These are phyloP conservation scores for Chrysodeixis includens DNA, from an alignment of 2,888 invertebrate genomes.

Conservation along the genomic window DNA sequence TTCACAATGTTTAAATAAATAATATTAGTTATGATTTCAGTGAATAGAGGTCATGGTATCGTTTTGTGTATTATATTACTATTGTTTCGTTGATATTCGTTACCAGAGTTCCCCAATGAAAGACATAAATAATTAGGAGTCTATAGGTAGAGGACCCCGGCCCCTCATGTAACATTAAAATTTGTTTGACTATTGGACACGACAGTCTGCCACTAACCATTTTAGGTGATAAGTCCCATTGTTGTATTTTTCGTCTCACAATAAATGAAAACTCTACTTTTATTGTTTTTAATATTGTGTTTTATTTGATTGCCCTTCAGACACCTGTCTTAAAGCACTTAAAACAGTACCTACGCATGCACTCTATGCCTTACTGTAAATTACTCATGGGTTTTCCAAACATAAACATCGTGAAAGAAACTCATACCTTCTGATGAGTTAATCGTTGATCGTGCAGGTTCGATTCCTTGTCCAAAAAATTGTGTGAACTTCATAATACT, in stretches of 20 bases:
- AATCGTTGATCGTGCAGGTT: background rate
- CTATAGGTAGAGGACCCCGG: constrained; percentile 62
- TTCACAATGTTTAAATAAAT: constrained; percentile 85
- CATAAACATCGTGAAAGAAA: too few species aligned
- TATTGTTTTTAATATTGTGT: constrained; percentile 87
- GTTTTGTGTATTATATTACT: constrained; percentile 82
- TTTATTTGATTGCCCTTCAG: constrained; percentile 71
- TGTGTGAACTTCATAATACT: too few species aligned
- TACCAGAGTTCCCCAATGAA: constrained; percentile 87
- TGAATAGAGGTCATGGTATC: constrained; percentile 83
- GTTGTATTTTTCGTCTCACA: constrained; percentile 90
- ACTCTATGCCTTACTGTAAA: too few species aligned
- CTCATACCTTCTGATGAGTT: too few species aligned
- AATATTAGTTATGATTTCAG: constrained; percentile 86
- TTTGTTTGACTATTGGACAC: constrained; percentile 81
- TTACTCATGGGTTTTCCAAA: too few species aligned
- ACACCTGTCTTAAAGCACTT: background rate
- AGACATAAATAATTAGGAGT: constrained; percentile 87
- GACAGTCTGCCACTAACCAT: constrained; percentile 89
- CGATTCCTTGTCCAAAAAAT: background rate
- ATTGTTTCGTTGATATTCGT: constrained; percentile 87
- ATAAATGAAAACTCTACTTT: constrained; percentile 90
- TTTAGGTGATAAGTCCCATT: constrained; percentile 89
- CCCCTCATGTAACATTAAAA: constrained; percentile 73
- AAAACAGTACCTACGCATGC: background rate